Evolutionary conservation across 2,888 invertebrate genomes (phyloP), one percentile per base, ranked within the genome.

Genomic region (Pandemis cinnamomeana): DNA sequence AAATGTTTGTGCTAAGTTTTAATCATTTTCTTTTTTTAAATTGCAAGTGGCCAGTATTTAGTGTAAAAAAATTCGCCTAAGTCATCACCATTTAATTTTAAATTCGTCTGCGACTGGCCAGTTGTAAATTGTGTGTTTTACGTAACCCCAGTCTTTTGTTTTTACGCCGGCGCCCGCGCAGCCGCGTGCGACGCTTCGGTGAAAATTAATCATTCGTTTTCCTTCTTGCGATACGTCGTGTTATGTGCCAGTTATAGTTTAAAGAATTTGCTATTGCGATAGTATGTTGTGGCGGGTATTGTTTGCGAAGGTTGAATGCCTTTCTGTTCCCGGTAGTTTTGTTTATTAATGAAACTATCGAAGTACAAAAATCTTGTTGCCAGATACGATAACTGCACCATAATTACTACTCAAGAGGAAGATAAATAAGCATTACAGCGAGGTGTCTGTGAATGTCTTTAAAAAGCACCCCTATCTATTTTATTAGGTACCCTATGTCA

Each of bases 201-300:
- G 86, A 86, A 88, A 87, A 89, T 86, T 82, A 79, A 83, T 81
- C 76, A 79, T 76, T 80, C 77, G 80, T 86, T 86, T 88, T 87
- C 82, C 85, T 86, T 82, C 81, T 85, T 80, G 77, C 77, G 69
- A 73, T 75, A 42, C 60, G 20, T 51, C 74, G 58, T 71, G 73
- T 67, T 51, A 58, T 71, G 67, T 71, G 67, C 75, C 63, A 71
- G 67, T 68, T 71, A 68, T 41, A 44, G 27, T 15, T 10, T 58
- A 41, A 69, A 15, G 67, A 67, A 27, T 36, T 53, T 42, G 64
- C 36, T 11, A 44, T 64, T 69, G 48, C 48, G 53, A 58, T 58
- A 58, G 27, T 58, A 58, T 27, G 58, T 4, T 36, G 53, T 27
- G 10, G 58, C 58, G 10, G 11, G 27, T 58, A 58, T 11, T 7